Evolutionary conservation across 2,113 vertebrate species (phyloP), one percentile per base, ranked within the genome.

Genomic region (Electrona antarctica): DNA sequence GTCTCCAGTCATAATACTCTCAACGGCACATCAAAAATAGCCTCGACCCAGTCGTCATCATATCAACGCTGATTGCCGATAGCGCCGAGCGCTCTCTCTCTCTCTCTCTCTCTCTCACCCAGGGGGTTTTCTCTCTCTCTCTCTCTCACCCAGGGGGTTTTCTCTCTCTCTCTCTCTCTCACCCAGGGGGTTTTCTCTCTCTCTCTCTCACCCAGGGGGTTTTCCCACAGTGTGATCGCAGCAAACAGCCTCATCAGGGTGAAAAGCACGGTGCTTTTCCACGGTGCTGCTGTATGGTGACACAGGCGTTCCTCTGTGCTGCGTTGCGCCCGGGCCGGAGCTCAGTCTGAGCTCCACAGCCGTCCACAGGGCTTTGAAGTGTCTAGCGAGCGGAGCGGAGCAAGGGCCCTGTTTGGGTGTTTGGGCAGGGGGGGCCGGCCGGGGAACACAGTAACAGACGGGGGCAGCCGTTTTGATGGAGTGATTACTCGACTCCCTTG

Each of bases 401-500:
- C 85, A 21, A 21, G 21, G 73, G 87, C 86, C 5, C 78, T 88
- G 91, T 91, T 90, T 90, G 86, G 90, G 88, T 91, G 92, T 92
- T 90, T 89, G 82, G 85, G 88, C 91, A 83, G 89, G 89, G 21
- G 21, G 21, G 21, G 21, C n/a, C n/a, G n/a, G n/a, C n/a, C n/a
- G 21, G 21, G 21, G 21, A 2, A 21, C 21, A 21, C 21, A 21
- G 84, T 50, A 85, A 88, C 84, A 86, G 88, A 88, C 82, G 79
- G 85, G 88, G 88, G 87, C 88, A 83, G 83, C 85, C 84, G 1
- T 21, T 21, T 21, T 92, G 91, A 93, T 92, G 90, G 92, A 93
- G 89, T 88, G 92, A 93, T 94, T 92, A 87, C 90, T 89, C 89
- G 91, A 78, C 83, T 82, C 82, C 82, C 84, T 14, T 79, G 84